Evolutionary conservation across 2,797 vertebrate species (phyloP).

Genomic region (Aldrovandia affinis): DNA sequence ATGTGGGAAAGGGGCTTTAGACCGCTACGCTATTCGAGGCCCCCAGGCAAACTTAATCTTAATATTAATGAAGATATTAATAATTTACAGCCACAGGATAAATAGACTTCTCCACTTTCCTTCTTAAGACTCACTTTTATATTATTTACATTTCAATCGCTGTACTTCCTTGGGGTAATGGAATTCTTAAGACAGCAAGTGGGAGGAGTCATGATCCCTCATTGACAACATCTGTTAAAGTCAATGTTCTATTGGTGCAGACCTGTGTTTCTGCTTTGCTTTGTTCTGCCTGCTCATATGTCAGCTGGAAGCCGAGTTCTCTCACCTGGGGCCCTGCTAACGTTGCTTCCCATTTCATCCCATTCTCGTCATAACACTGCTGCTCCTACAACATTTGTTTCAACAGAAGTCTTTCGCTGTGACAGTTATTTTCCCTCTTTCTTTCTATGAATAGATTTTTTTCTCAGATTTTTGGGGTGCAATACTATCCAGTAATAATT

Average conservation of each 20-base stretch:
- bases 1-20: too few relatives aligned
- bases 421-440: conserved; percentile 10
- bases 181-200: conserved; percentile 50
- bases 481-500: not conserved
- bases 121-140: conserved; percentile 60
- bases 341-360: conserved; percentile 12
- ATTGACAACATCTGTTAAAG: conserved; percentile 66
- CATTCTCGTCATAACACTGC: conserved; percentile 3
- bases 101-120: conserved; percentile 9
- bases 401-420: conserved; percentile 5
- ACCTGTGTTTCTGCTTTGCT: conserved; percentile 42
- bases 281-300: conserved; percentile 50
- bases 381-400: not conserved
- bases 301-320: conserved; percentile 47
- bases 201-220: conserved; percentile 63
- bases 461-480: not conserved
- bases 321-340: conserved; percentile 45
- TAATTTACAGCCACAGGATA: conserved; percentile 19
- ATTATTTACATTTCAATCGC: conserved; percentile 75
- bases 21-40: too few relatives aligned
- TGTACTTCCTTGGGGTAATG: conserved; percentile 52
- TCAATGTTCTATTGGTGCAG: conserved; percentile 23
- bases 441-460: not conserved
- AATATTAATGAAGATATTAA: conserved; percentile 23
- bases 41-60: conserved; percentile 10